Evolutionary conservation across 2,797 vertebrate species (phyloP).

Genomic region (Lacerta viridis): DNA sequence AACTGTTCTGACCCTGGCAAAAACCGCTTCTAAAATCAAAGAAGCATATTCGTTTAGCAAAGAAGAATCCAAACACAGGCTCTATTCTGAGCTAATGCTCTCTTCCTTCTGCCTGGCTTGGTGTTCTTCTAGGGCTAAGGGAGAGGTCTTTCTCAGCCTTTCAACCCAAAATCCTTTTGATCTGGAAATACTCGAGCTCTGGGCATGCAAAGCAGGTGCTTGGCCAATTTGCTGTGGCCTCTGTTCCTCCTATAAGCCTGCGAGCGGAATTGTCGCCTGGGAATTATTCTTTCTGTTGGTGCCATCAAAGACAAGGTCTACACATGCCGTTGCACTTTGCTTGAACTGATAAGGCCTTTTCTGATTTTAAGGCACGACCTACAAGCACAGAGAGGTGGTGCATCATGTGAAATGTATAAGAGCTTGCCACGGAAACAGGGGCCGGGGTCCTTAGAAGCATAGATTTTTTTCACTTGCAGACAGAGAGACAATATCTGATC

Average conservation of each 20-base stretch:
- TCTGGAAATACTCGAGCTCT: background rate
- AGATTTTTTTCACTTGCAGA: background rate
- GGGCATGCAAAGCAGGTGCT: background rate
- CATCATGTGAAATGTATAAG: constrained; percentile 38
- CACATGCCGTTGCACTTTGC: constrained; percentile 2
- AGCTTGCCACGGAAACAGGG: background rate
- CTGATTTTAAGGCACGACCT: background rate
- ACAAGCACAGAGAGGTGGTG: background rate
- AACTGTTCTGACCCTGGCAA: background rate
- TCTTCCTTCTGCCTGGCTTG: background rate
- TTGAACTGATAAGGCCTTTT: constrained; percentile 18
- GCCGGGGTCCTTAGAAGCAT: background rate
- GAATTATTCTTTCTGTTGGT: background rate
- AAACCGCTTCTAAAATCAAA: background rate
- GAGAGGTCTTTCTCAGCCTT: background rate
- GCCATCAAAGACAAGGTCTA: accelerated
- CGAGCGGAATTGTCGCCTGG: background rate
- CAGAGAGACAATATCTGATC: constrained; percentile 27
- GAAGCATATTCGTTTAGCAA: background rate
- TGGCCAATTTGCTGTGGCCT: background rate
- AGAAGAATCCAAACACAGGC: background rate
- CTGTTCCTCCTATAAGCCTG: background rate
- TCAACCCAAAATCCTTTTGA: background rate
- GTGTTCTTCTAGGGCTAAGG: background rate
- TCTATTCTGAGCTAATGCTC: background rate